Conservation (phyloP, 30 jellyfish, hydroid and myxozoan species). For the Turritopsis rubra region DNA sequence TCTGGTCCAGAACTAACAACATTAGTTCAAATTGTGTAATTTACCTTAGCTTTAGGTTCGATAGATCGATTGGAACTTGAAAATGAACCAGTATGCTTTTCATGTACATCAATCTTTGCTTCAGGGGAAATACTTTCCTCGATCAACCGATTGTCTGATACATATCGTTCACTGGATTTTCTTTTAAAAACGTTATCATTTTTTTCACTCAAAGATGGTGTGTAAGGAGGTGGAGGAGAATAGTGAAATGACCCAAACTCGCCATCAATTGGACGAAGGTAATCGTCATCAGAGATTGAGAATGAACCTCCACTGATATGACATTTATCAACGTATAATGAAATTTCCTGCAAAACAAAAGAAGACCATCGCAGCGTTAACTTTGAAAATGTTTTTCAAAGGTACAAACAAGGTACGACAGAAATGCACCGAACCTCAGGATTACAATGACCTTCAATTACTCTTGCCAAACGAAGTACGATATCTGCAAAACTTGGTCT, state of each 20-base stretch:
- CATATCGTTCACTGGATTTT: slow-evolving; percentile 34
- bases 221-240: slow-evolving; percentile 84
- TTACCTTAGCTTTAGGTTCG: slow-evolving; percentile 18
- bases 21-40: too few relatives aligned
- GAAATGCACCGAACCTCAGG: slow-evolving; percentile 56
- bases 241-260: slow-evolving; percentile 47
- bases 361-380: background rate
- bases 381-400: background rate
- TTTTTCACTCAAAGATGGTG: slow-evolving; percentile 25
- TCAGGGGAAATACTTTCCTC: background rate
- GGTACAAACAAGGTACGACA: background rate
- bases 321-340: slow-evolving; percentile 38
- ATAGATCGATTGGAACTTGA: background rate
- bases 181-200: slow-evolving; percentile 16
- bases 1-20: too few relatives aligned
- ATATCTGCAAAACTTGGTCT: slow-evolving; percentile 71
- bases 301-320: slow-evolving; percentile 41
- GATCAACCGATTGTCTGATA: slow-evolving; percentile 19
- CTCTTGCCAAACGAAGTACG: slow-evolving; percentile 56
- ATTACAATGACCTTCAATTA: slow-evolving; percentile 60
- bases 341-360: background rate
- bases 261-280: slow-evolving; percentile 61
- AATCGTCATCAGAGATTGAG: slow-evolving; percentile 30
- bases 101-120: background rate
- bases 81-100: background rate